These are phyloP conservation scores for Tachina fera DNA, from an alignment of 2,888 invertebrate species.

Conservation along the genomic window DNA sequence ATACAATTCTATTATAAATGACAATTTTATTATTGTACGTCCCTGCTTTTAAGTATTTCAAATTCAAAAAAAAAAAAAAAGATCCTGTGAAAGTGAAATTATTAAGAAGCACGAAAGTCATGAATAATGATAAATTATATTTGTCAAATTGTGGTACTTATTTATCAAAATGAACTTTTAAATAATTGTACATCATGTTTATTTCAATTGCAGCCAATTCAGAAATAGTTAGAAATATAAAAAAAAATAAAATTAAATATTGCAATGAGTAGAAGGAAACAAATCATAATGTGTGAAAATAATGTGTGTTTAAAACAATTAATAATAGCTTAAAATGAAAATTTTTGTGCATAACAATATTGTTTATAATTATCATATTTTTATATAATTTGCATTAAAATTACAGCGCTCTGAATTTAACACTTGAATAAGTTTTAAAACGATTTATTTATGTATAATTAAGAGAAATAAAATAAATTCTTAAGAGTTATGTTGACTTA, in stretches of 20 bases:
- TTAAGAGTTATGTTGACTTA: not conserved
- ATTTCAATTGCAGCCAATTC: slow-evolving; percentile 25
- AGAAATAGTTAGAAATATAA: no score
- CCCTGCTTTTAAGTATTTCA: not conserved
- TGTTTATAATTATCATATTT: not conserved
- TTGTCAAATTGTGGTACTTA: slow-evolving; percentile 27
- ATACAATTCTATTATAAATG: slow-evolving; percentile 3
- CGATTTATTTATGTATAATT: not conserved
- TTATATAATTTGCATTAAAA: not conserved
- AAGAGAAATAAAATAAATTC: not conserved
- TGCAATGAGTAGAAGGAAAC: slow-evolving; percentile 39
- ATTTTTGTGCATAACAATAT: not conserved
- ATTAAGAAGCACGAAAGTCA: not conserved
- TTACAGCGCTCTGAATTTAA: slow-evolving; percentile 19
- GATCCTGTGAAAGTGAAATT: not conserved
- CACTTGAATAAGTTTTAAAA: slow-evolving; percentile 29
- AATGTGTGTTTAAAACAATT: slow-evolving; percentile 38
- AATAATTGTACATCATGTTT: slow-evolving; percentile 10
- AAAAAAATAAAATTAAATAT: not conserved
- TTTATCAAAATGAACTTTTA: slow-evolving; percentile 55
- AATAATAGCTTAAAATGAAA: slow-evolving; percentile 5
- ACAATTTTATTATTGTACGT: not conserved
- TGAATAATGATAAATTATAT: slow-evolving; percentile 52
- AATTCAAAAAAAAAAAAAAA: not conserved
- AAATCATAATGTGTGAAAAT: slow-evolving; percentile 53